Evolutionary conservation across 2,797 vertebrate genomes (phyloP).

Genomic region (Channallabes apus): DNA sequence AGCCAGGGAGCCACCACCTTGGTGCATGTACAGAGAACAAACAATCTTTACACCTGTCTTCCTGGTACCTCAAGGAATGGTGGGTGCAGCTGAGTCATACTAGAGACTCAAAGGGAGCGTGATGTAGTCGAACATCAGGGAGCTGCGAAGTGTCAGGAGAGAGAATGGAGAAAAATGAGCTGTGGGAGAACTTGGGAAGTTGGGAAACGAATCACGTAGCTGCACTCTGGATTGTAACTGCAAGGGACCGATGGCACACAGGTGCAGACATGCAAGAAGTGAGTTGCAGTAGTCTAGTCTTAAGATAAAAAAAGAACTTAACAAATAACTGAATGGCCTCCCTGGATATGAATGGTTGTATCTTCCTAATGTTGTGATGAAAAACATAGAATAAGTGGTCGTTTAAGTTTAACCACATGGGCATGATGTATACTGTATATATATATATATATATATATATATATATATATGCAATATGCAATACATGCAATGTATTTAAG

Average conservation of each 20-base stretch:
- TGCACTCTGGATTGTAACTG: background rate
- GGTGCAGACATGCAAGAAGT: background rate
- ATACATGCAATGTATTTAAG: background rate
- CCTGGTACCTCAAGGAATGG: background rate
- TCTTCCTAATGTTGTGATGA: background rate
- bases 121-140: background rate
- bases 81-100: background rate
- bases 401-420: background rate
- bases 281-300: background rate
- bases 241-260: background rate
- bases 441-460: background rate
- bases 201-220: background rate
- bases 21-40: background rate
- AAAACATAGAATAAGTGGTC: background rate
- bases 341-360: background rate
- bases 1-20: background rate
- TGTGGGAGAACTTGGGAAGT: background rate
- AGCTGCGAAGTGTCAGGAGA: background rate
- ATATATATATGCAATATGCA: background rate
- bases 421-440: background rate
- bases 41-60: background rate
- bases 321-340: background rate
- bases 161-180: background rate
- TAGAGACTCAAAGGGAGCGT: background rate
- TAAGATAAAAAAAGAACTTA: background rate